Base-by-base conservation (phyloP, 2,113 vertebrate genomes). In the Benitochromis conjunctus region DNA sequence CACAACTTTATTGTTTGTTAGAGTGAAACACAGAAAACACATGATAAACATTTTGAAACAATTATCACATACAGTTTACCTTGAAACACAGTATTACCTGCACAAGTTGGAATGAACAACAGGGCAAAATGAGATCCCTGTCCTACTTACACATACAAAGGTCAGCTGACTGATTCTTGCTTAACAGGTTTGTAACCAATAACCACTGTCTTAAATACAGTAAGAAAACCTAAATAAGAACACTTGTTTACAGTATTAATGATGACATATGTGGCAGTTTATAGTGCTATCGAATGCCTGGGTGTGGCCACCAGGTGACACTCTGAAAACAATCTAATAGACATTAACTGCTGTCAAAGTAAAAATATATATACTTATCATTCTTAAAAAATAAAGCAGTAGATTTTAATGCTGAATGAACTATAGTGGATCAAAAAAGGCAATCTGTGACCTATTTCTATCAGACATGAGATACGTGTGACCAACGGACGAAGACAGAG, bases 1-100 rank as follows among this genome's bases (percentile, higher is more conserved):
- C 29, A 83, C 74, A 86, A 2, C 8, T 91, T 92, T 90, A 94
- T 92, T 94, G 53, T 38, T 53, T 9, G 19, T 77, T 53, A 9
- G 24, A 38, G 16, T 62, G 76, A 88, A 86, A 57, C 77, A 91
- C 88, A 86, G 85, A 54, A 55, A 66, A 90, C 24, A 79, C 19
- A 14, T 71, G 29, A 81, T 24, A 57, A 82, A 38, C 26, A 38
- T 46, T 69, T 6, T 80, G n/a, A 81, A 90, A 54, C 34, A 78
- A 43, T 80, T 41, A 76, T 84, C 60, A 77, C 55, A 74, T 62
- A 79, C 66, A 83, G 9, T 19, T 78, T 78, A 79, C 74, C 69
- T 84, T 86, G 9, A 79, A 85, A 81, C 38, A 88, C 86, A 85
- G 19, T 76, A 86, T 87, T 38, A 74, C 29, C 54, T 79, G 6